Percentiles rank a stretch among this genome's conserved stretches.
These are phyloP conservation scores for Stegana nigrithorax DNA, from an alignment of 2,888 invertebrate genomes.

Conservation along the genomic window DNA sequence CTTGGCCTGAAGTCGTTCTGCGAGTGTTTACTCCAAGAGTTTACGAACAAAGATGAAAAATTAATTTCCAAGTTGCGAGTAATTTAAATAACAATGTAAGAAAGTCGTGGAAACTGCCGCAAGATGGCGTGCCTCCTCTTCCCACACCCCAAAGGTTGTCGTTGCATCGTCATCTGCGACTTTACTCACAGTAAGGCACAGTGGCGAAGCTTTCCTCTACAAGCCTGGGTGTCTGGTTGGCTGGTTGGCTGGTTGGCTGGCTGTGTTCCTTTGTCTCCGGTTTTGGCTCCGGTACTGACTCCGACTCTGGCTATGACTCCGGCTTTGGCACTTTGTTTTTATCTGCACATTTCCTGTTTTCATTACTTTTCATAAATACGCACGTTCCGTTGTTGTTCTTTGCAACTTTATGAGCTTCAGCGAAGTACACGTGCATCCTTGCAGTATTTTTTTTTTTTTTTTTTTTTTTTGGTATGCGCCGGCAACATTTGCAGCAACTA, in stretches of 20 bases:
- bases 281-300: no score
- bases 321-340: background rate
- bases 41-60: slow-evolving; percentile 25
- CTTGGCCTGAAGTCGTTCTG: no score
- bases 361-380: background rate
- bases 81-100: slow-evolving; percentile 34
- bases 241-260: background rate
- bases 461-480: background rate
- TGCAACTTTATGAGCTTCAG: background rate
- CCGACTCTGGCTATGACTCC: background rate
- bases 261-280: no score
- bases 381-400: background rate
- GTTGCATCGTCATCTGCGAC: background rate
- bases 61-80: slow-evolving; percentile 39
- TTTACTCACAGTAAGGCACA: slow-evolving; percentile 14
- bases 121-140: slow-evolving; percentile 10
- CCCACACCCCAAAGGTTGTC: background rate
- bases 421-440: no score
- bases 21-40: no score
- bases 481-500: background rate
- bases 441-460: no score
- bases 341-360: slow-evolving; percentile 2
- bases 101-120: slow-evolving; percentile 29
- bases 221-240: background rate
- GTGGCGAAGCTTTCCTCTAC: background rate